Evolutionary conservation across 2,888 invertebrate species (phyloP).

Genomic region (Silvanus unidentatus): DNA sequence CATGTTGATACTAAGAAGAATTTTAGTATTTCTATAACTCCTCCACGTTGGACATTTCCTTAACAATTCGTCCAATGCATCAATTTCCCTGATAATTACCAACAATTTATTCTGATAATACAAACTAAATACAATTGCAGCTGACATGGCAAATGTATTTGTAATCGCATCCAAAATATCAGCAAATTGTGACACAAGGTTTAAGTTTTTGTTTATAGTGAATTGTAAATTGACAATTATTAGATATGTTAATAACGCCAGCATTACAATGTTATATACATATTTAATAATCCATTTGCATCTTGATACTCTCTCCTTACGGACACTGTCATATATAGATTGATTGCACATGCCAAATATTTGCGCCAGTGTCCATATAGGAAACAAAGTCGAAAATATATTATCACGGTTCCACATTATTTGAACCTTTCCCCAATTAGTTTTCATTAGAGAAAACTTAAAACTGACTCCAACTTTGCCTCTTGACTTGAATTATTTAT

Average conservation of each 20-base stretch:
- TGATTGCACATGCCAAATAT: conserved; percentile 17
- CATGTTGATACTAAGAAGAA: conserved; percentile 9
- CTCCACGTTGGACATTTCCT: conserved; percentile 13
- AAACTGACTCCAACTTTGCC: too few species aligned
- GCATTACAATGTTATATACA: neutral
- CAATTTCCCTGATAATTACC: conserved; percentile 7
- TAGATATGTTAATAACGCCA: conserved; percentile 9
- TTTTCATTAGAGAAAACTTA: too few species aligned
- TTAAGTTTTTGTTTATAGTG: conserved; percentile 10
- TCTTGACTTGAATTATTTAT: too few species aligned
- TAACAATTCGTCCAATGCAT: conserved; percentile 15
- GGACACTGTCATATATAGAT: neutral
- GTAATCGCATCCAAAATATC: conserved; percentile 16
- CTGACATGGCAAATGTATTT: conserved; percentile 14
- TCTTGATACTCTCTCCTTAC: neutral
- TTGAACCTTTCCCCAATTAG: neutral
- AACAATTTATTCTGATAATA: conserved; percentile 13
- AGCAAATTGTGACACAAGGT: conserved; percentile 17
- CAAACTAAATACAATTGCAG: conserved; percentile 14
- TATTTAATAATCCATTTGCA: conserved; percentile 1
- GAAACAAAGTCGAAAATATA: conserved; percentile 5
- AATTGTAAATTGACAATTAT: conserved; percentile 11
- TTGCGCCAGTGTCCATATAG: conserved; percentile 17
- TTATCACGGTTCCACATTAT: conserved; percentile 7
- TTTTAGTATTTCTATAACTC: conserved; percentile 13